Base-by-base conservation (phyloP, 2,888 invertebrate species). In the Leistus spinibarbis region DNA sequence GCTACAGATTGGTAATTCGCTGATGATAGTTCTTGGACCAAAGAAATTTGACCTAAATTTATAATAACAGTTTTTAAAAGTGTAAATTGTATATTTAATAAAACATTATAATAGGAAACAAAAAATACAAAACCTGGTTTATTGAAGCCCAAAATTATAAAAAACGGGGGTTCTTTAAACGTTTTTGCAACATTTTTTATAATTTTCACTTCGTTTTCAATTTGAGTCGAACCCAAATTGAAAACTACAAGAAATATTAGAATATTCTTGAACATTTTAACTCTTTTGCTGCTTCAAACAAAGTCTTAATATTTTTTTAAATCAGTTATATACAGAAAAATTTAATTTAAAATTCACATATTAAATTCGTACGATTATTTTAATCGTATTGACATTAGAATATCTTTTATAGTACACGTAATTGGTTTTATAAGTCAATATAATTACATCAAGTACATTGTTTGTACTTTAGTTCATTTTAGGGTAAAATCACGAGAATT, bases 161-260 rank as follows among this genome's bases (percentile, higher is more conserved):
- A 57, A 72, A 72, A 72, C 17, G 65, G 56, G 56, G 65, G 54
- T 20, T 66, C 10, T 1, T 60, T 16, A 57, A 27, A 66, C n/a
- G 17, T 72, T 10, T 1, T 1, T n/a, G 53, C 10, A 22, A 72
- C 10, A 66, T 24, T 20, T 13, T 64, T 17, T 10, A 72, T 66
- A 19, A 66, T 53, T 66, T 53, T 13, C 17, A 66, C 16, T 27
- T 19, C 17, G 3, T 7, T 66, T 17, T 60, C 60, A 17, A 19
- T 20, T 60, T 60, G 17, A 10, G 60, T 19, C 13, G 3, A 19
- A 7, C 1, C 19, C 19, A 19, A 20, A 20, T 16, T 13, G 13
- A 60, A 16, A 60, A 60, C 10, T 40, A 40, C 3, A 0, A 40
- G 7, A 40, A 40, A 40, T 40, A 7, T 40, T 40, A 40, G 7